Evolutionary conservation across 2,888 invertebrate species (phyloP).

Genomic region (Sialis fuliginosa): DNA sequence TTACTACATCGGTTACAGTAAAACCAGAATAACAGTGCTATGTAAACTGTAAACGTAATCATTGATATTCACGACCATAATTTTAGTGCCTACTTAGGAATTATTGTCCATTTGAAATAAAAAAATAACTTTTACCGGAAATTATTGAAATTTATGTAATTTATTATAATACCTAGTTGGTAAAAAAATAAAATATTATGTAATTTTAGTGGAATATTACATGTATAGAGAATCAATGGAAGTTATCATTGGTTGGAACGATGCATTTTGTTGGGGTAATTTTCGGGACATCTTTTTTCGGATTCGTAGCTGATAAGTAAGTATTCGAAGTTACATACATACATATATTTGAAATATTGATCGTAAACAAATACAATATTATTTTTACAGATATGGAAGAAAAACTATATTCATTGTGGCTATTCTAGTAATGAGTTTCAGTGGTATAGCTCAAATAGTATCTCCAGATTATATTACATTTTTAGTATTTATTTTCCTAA

Average conservation of each 20-base stretch:
- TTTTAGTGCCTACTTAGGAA: no score
- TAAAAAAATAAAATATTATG: not conserved
- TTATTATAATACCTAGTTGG: no score
- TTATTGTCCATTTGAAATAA: no score
- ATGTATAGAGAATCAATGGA: slow-evolving; percentile 41
- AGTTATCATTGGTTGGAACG: slow-evolving; percentile 39
- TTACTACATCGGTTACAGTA: no score
- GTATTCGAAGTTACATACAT: slow-evolving; percentile 1
- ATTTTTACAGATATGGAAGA: slow-evolving; percentile 33
- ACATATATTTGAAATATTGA: not conserved
- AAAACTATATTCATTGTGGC: slow-evolving; percentile 37
- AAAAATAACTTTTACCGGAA: no score
- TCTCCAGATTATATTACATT: slow-evolving; percentile 34
- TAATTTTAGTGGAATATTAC: slow-evolving; percentile 34
- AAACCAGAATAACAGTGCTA: no score
- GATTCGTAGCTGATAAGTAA: slow-evolving; percentile 41
- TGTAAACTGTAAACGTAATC: no score
- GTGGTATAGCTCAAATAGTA: slow-evolving; percentile 34
- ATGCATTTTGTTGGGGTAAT: slow-evolving; percentile 44
- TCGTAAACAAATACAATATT: not conserved
- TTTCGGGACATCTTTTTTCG: slow-evolving; percentile 37
- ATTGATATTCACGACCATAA: no score
- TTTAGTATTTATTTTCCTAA: slow-evolving; percentile 31
- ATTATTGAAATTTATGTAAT: no score
- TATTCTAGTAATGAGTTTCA: slow-evolving; percentile 35